Evolutionary conservation across 2,113 vertebrate genomes (phyloP).

Genomic region (Alouatta palliata): DNA sequence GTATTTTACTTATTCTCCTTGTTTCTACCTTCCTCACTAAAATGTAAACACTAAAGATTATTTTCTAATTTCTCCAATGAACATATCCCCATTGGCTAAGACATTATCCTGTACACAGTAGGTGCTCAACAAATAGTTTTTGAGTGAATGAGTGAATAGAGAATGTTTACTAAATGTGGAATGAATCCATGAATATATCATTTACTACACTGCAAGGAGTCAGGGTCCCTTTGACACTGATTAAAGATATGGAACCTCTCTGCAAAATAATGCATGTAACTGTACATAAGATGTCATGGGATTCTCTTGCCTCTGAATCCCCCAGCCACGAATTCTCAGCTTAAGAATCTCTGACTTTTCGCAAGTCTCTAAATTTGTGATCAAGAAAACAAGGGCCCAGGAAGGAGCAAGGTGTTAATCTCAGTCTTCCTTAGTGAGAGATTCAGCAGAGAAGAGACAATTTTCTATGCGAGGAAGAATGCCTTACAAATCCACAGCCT

Average conservation of each 20-base stretch:
- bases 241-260: background rate
- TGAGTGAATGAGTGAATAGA: background rate
- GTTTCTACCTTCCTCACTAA: conserved; percentile 1
- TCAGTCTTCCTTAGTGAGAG: background rate
- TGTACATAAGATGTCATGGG: background rate
- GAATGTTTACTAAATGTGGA: background rate
- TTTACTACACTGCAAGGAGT: background rate
- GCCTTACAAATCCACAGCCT: background rate
- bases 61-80: background rate
- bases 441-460: background rate
- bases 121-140: background rate
- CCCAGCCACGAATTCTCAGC: background rate
- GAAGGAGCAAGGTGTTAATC: background rate
- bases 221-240: background rate
- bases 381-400: background rate
- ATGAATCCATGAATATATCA: background rate
- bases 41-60: background rate
- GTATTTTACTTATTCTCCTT: background rate
- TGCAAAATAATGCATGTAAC: background rate
- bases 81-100: background rate
- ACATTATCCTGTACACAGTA: background rate
- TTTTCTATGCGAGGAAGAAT: background rate
- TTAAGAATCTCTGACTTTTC: background rate
- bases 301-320: background rate
- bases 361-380: background rate